These are phyloP conservation scores for Polypterus senegalus DNA, from an alignment of 2,113 vertebrate genomes.

Conservation along the genomic window DNA sequence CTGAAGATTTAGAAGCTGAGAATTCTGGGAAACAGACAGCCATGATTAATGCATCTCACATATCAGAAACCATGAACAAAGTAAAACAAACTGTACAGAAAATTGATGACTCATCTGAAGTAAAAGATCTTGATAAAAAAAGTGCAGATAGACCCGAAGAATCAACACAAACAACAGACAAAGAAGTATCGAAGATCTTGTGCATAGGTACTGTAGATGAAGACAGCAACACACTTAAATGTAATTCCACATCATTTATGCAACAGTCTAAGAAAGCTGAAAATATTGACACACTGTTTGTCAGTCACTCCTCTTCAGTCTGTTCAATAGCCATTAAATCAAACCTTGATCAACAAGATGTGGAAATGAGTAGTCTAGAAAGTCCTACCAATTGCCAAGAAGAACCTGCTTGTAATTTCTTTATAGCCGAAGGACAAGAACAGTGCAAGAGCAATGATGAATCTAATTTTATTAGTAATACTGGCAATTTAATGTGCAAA, in stretches of 20 bases:
- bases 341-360: conserved; percentile 25
- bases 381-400: conserved; percentile 29
- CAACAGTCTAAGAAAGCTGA: conserved; percentile 26
- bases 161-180: conserved; percentile 15
- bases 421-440: conserved; percentile 8
- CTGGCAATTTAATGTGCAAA: background rate
- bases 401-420: background rate
- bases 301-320: conserved; percentile 18
- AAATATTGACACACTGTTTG: conserved; percentile 28
- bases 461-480: background rate
- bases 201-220: conserved; percentile 5
- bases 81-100: background rate
- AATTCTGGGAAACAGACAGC: background rate
- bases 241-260: conserved; percentile 17
- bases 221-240: conserved; percentile 5
- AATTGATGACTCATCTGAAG: conserved; percentile 4
- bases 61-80: background rate
- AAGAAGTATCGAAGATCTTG: conserved; percentile 9
- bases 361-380: conserved; percentile 30
- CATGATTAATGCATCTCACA: background rate
- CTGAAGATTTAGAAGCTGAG: background rate
- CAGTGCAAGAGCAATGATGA: conserved; percentile 1
- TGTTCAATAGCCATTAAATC: conserved; percentile 6
- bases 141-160: background rate
- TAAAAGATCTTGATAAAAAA: conserved; percentile 4